Conservation (phyloP, 2,113 vertebrate genomes). For the Nymphicus hollandicus region DNA sequence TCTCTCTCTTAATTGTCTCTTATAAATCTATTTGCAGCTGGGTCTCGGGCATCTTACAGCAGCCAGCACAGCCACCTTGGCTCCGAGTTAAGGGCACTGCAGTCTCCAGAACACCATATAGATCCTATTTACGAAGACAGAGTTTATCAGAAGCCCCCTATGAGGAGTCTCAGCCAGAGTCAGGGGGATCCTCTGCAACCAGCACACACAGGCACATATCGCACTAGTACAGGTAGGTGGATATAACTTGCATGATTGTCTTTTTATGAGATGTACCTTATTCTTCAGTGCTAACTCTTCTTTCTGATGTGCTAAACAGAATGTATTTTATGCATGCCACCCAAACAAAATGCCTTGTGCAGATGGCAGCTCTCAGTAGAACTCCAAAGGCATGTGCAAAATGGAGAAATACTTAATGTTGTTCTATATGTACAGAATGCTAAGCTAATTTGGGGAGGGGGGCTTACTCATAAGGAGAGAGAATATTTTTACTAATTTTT, state of each 20-base stretch:
- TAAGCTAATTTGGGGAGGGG: not conserved
- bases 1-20: not conserved
- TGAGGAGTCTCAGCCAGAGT: slow-evolving; percentile 97
- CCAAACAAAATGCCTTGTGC: not conserved
- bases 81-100: slow-evolving; percentile 91
- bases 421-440: not conserved
- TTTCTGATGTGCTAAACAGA: not conserved
- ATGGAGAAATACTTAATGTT: not conserved
- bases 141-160: slow-evolving; percentile 94
- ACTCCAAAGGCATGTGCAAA: not conserved
- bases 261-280: not conserved
- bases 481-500: not conserved
- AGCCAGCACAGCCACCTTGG: slow-evolving; percentile 96
- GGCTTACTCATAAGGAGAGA: not conserved
- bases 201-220: slow-evolving; percentile 85
- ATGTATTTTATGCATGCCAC: not conserved
- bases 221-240: slow-evolving; percentile 92
- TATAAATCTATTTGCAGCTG: slow-evolving; percentile 67
- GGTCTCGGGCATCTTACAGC: slow-evolving; percentile 93
- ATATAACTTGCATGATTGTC: not conserved
- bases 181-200: slow-evolving; percentile 89
- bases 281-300: not conserved
- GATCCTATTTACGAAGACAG: slow-evolving; percentile 98
- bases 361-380: not conserved
- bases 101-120: slow-evolving; percentile 96